Evolutionary conservation across 2,888 invertebrate genomes (phyloP), one percentile per base, ranked within the genome.

Genomic region (Rotaria socialis): DNA sequence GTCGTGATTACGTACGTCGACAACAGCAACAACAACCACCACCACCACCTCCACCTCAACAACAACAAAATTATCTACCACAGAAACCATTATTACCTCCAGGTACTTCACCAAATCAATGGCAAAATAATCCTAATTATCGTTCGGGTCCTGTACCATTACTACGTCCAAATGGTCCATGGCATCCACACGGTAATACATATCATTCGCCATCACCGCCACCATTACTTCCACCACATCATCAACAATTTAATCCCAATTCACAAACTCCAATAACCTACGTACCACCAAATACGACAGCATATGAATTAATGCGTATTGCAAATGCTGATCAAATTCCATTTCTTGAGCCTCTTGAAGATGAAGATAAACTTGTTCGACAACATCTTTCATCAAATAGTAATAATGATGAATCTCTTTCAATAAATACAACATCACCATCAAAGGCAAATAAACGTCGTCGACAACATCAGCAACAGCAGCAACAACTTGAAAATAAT

Each of bases 291-390:
- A 35, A 67, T 67, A 1, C 67, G 16, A 67, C 67, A 67, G 35
- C 27, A 16, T 67, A 67, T 19, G 67, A 67, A 67, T 35, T 67
- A 27, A 67, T 67, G 67, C 67, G 67, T 7, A 35, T 67, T 67
- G 67, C 67, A 35, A 67, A 67, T 67, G 0, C 67, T 27, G 80
- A 47, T 47, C 80, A 80, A 80, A 80, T 80, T 22, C 80, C 80
- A 80, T 80, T 80, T 80, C n/a, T 80, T 22, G 80, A 80, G 47
- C 80, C n/a, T 10, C 80, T 11, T 47, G 80, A 80, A 80, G 80
- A 80, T 47, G 67, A 67, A 67, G 67, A 67, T 67, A 67, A 67
- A 35, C 67, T 67, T 67, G 67, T 67, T 35, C 67, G 67, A 67
- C 35, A 35, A 67, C 67, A 67, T 67, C 67, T 67, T 67, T 67